phyloP scores from a whole-genome alignment of 2,888 invertebrate species.

The Trimorus sp. region DNA sequence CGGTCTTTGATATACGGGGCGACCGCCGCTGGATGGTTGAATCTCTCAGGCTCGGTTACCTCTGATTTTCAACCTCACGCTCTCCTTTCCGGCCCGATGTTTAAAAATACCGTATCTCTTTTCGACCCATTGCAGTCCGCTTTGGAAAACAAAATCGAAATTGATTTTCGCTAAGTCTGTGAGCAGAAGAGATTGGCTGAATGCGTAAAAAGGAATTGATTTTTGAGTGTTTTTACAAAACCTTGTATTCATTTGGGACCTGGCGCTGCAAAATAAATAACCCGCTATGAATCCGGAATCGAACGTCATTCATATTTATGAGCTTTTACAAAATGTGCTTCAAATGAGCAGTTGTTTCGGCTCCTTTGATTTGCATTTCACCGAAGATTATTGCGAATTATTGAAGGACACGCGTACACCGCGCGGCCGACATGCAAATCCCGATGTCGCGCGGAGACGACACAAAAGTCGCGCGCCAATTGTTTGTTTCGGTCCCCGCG shows the following conservation, averaged over 20 bases:
- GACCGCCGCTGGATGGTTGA: conserved; percentile 81
- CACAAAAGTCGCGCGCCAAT: conserved; percentile 18
- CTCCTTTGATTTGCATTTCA: conserved; percentile 30
- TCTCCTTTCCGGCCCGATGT: conserved; percentile 62
- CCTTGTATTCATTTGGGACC: conserved; percentile 41
- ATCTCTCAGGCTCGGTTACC: conserved; percentile 82
- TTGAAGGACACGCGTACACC: conserved; percentile 30
- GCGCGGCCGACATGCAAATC: conserved; percentile 30
- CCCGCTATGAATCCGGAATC: conserved; percentile 37
- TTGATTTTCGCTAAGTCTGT: conserved; percentile 29
- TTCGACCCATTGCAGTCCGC: conserved; percentile 47
- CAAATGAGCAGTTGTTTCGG: conserved; percentile 39
- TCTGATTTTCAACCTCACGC: conserved; percentile 80
- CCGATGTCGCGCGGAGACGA: conserved; percentile 6
- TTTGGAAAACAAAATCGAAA: conserved; percentile 62
- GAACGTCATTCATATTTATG: conserved; percentile 35
- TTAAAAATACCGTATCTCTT: conserved; percentile 63
- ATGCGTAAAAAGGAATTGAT: conserved; percentile 27
- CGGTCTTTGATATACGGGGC: conserved; percentile 81
- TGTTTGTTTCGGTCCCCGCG: conserved; percentile 6
- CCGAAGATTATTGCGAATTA: conserved; percentile 23
- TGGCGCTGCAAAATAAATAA: conserved; percentile 41
- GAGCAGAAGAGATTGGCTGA: conserved; percentile 14
- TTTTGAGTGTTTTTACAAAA: conserved; percentile 50
- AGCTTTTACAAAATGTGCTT: conserved; percentile 25